Percentiles rank a stretch among this genome's conserved stretches.
phyloP scores from a whole-genome alignment of 2,888 invertebrate species.

The Monoplex corrugatus region DNA sequence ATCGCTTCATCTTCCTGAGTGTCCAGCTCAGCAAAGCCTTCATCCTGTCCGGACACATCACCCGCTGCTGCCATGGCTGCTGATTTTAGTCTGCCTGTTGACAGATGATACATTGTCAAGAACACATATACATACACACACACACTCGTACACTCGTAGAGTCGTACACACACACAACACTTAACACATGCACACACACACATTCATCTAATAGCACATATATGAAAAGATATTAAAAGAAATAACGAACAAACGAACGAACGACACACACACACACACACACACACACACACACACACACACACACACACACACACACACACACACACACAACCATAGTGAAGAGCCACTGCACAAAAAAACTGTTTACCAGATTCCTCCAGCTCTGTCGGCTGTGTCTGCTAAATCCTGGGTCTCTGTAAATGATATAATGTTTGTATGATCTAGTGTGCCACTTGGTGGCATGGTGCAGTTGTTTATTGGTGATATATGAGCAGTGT shows the following conservation, averaged over 20 bases:
- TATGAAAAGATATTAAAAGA: neutral
- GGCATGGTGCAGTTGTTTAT: too few species aligned
- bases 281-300: neutral
- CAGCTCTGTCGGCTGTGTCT: too few species aligned
- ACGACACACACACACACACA: neutral
- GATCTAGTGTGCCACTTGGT: too few species aligned
- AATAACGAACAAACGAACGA: neutral
- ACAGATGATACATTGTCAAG: neutral
- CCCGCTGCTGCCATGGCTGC: conserved; percentile 53
- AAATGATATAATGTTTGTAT: too few species aligned
- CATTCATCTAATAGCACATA: neutral
- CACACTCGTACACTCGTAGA: too few species aligned
- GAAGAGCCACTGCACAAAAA: too few species aligned
- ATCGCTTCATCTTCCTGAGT: conserved; percentile 75
- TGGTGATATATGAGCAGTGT: too few species aligned
- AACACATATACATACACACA: neutral
- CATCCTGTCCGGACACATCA: conserved; percentile 60
- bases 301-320: neutral
- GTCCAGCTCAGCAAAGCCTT: conserved; percentile 75
- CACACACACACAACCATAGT: too few species aligned
- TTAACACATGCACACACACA: neutral
- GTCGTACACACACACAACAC: too few species aligned
- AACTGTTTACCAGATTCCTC: too few species aligned
- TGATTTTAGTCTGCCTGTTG: too few species aligned
- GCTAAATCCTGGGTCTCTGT: too few species aligned